These are phyloP conservation scores for Nymphalis urticae DNA, from an alignment of 2,888 invertebrate genomes.

Conservation along the genomic window DNA sequence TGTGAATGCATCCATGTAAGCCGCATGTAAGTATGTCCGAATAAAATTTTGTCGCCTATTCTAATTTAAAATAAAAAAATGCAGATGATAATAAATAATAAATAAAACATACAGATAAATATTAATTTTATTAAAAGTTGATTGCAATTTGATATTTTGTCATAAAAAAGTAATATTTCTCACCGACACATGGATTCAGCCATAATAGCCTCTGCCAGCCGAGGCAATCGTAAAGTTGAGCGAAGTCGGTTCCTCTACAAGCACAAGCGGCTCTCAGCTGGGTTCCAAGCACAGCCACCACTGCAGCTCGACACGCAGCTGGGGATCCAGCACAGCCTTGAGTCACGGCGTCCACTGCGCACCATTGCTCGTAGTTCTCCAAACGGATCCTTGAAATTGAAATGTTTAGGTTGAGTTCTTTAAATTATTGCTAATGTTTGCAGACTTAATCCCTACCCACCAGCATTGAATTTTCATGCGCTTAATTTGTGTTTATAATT, in stretches of 20 bases:
- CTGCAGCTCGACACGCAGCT: constrained; percentile 91
- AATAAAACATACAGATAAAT: no score
- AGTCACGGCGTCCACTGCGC: constrained; percentile 94
- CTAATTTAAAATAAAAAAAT: no score
- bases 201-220: constrained; percentile 95
- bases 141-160: background rate
- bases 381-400: constrained; percentile 84
- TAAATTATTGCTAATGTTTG: no score
- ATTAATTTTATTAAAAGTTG: no score
- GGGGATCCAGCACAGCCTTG: constrained; percentile 94
- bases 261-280: constrained; percentile 93
- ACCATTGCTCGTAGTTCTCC: constrained; percentile 94
- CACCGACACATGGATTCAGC: constrained; percentile 96
- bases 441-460: no score
- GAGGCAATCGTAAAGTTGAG: constrained; percentile 92
- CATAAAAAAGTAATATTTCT: constrained; percentile 58
- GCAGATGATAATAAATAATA: no score
- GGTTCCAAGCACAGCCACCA: constrained; percentile 94
- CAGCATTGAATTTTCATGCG: no score
- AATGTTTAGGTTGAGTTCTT: background rate
- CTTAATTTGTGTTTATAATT: no score
- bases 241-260: constrained; percentile 92
- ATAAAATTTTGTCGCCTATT: no score
- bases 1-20: no score
- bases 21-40: no score